Evolutionary conservation across 2,113 vertebrate species (phyloP).

Genomic region (Catharus bicknelli): DNA sequence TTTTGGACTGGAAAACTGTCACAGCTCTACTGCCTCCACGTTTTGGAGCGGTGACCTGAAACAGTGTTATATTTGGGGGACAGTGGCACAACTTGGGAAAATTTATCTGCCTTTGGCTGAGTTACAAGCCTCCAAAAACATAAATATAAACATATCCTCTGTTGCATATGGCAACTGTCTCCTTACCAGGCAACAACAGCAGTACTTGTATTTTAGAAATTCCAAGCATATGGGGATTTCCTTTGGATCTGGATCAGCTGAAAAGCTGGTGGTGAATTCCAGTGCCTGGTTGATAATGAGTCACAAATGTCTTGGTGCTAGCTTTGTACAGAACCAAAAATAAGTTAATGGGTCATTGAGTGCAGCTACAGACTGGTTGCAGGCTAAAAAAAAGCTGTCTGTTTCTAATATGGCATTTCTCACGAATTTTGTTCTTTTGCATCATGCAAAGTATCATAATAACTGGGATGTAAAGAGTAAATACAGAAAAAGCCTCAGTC

Average conservation of each 20-base stretch:
- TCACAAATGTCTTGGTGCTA: constrained; percentile 29
- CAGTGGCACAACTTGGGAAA: neutral
- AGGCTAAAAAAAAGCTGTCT: neutral
- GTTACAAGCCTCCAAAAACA: constrained; percentile 1
- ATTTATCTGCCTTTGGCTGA: neutral
- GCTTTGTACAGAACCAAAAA: constrained; percentile 32
- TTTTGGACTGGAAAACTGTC: neutral
- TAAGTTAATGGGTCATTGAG: constrained; percentile 36
- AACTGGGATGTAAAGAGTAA: constrained; percentile 42
- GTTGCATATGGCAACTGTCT: constrained; percentile 13
- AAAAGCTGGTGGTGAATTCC: constrained; percentile 19
- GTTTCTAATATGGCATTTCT: neutral
- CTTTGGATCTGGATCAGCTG: constrained; percentile 47
- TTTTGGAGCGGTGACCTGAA: neutral
- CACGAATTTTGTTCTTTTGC: neutral
- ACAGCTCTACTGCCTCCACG: neutral
- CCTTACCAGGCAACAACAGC: constrained; percentile 16
- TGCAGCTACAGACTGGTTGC: neutral
- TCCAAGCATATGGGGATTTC: constrained; percentile 49
- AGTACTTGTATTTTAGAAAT: constrained; percentile 35
- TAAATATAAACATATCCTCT: constrained; percentile 16
- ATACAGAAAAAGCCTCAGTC: constrained; percentile 38
- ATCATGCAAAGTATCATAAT: constrained; percentile 5
- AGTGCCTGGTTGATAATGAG: constrained; percentile 42
- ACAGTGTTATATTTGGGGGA: neutral